phyloP scores from a whole-genome alignment of 1,140 invertebrate species.

The Gryllus bimaculatus region DNA sequence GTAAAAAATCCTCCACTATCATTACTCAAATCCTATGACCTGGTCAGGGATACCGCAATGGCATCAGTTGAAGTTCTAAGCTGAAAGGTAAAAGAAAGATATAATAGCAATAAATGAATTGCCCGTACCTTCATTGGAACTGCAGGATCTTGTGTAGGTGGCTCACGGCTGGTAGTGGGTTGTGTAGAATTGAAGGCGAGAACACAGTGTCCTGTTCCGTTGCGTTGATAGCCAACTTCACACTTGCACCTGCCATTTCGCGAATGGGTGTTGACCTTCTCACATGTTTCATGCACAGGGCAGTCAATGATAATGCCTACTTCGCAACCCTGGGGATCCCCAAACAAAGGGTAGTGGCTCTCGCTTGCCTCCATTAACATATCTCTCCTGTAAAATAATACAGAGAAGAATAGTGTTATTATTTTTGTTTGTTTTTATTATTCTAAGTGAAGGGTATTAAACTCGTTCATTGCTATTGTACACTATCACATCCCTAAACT shows the following conservation, averaged over 20 bases:
- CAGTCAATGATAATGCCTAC: constrained; percentile 29
- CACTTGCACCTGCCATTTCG: constrained; percentile 60
- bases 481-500: not conserved
- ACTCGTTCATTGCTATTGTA: constrained; percentile 2
- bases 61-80: too few species aligned
- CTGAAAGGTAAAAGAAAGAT: too few species aligned
- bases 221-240: constrained; percentile 44
- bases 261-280: constrained; percentile 28
- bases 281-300: constrained; percentile 31
- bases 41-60: too few species aligned
- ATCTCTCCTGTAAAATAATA: constrained; percentile 10
- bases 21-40: too few species aligned
- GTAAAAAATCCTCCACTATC: too few species aligned
- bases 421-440: not conserved
- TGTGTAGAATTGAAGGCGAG: constrained; percentile 10
- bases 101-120: too few species aligned
- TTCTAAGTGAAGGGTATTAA: not conserved
- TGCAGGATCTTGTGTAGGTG: constrained; percentile 25
- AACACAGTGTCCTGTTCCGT: constrained; percentile 35
- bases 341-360: not conserved
- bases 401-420: not conserved
- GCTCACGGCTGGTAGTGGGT: not conserved
- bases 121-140: constrained; percentile 22
- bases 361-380: constrained; percentile 6
- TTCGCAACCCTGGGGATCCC: constrained; percentile 27